Conservation (phyloP, 1,140 invertebrate species). For the Drosophila asahinai region DNA sequence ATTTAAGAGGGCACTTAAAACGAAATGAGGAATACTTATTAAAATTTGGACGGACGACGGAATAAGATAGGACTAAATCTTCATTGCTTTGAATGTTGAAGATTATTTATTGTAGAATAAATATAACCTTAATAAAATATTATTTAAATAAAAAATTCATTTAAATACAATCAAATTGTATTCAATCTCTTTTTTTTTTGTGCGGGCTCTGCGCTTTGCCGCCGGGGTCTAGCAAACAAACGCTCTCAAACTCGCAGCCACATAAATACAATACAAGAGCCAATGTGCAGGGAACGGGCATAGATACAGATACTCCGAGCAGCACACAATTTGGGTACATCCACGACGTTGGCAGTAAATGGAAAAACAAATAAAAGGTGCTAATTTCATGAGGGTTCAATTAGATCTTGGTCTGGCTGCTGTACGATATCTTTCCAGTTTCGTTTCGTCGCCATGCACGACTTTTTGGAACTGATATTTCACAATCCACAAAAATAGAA, state of each 20-base stretch:
- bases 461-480: conserved; percentile 19
- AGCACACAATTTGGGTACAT: conserved; percentile 66
- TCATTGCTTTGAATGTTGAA: too few species aligned
- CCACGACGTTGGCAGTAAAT: conserved; percentile 66
- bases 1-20: too few species aligned
- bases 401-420: conserved; percentile 63
- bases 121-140: not conserved
- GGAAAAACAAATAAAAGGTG: conserved; percentile 80
- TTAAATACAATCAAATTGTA: not conserved
- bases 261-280: conserved; percentile 31
- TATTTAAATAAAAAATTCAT: not conserved
- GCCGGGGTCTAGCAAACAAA: conserved; percentile 41
- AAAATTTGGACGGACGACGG: too few species aligned
- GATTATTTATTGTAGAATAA: not conserved
- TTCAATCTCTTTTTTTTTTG: not conserved
- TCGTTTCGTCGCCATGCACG: conserved; percentile 5
- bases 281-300: conserved; percentile 8
- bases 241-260: conserved; percentile 15
- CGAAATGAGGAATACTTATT: too few species aligned
- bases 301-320: conserved; percentile 47
- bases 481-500: not conserved
- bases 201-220: conserved; percentile 26
- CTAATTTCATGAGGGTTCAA: conserved; percentile 84
- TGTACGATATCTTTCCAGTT: conserved; percentile 62
- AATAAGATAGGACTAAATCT: too few species aligned